These are phyloP conservation scores for Alentia gelatinosa DNA, from an alignment of 2,888 invertebrate species.

Conservation along the genomic window DNA sequence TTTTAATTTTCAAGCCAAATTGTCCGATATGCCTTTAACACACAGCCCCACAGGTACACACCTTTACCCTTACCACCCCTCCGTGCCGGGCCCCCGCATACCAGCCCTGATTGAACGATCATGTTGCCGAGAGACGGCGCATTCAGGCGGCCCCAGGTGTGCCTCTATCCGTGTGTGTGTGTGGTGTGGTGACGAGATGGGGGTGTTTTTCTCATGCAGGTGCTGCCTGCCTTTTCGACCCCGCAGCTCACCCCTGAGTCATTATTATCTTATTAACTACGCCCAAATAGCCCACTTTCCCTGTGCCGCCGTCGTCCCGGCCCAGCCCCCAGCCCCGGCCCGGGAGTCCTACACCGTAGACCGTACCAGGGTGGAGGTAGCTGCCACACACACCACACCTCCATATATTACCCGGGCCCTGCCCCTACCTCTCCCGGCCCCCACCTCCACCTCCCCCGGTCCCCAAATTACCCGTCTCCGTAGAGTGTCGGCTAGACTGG, in stretches of 20 bases:
- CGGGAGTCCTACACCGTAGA: no score
- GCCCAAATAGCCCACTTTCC: constrained; percentile 33
- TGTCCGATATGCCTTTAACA: background rate
- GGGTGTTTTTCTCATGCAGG: constrained; percentile 31
- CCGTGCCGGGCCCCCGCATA: background rate
- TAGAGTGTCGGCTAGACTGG: no score
- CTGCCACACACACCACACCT: background rate
- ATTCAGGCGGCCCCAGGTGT: no score
- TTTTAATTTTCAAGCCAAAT: no score
- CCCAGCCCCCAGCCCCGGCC: background rate
- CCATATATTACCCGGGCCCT: background rate
- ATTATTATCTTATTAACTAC: constrained; percentile 47
- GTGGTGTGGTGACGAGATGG: background rate
- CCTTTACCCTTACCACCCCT: background rate
- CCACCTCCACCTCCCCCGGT: background rate
- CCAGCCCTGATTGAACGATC: constrained; percentile 45
- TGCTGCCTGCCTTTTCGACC: constrained; percentile 45
- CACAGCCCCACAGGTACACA: no score
- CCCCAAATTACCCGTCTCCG: background rate
- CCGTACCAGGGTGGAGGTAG: no score
- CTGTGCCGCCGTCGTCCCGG: background rate
- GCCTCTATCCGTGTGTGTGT: no score
- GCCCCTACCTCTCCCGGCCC: background rate
- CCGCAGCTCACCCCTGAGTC: constrained; percentile 20
- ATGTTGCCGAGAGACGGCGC: no score